Evolutionary conservation across 2,113 vertebrate genomes (phyloP).

Genomic region (Tor tambroides): DNA sequence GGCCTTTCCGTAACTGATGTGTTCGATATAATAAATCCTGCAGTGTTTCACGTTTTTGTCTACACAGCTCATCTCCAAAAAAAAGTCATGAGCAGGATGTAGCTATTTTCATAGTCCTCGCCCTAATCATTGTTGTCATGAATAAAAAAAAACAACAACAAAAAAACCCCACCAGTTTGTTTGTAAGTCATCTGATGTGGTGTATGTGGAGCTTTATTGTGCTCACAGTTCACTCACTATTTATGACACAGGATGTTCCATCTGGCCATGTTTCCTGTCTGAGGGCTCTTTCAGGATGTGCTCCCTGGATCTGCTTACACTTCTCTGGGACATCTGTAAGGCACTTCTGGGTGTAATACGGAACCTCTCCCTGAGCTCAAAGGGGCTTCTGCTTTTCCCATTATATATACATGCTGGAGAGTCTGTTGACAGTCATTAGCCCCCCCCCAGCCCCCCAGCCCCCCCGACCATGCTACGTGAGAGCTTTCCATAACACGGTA

Average conservation of each 20-base stretch:
- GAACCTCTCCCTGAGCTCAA: conserved; percentile 45
- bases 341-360: conserved; percentile 67
- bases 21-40: neutral
- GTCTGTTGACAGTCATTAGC: conserved; percentile 45
- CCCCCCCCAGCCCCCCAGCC: conserved; percentile 3
- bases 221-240: conserved; percentile 68
- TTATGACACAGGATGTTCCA: conserved; percentile 72
- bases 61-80: neutral
- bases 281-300: conserved; percentile 56
- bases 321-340: conserved; percentile 67
- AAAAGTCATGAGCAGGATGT: conserved; percentile 24
- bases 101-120: neutral
- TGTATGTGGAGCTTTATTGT: conserved; percentile 60
- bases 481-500: conserved; percentile 12
- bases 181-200: conserved; percentile 61
- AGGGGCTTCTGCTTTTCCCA: conserved; percentile 44
- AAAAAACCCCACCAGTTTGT: neutral
- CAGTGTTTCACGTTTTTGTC: conserved; percentile 22
- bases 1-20: neutral
- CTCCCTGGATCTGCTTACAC: conserved; percentile 62
- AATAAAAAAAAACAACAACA: conserved; percentile 33
- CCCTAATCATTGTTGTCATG: conserved; percentile 34
- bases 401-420: conserved; percentile 18
- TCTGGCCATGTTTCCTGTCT: conserved; percentile 70
- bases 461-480: conserved; percentile 27